A percentile compares a stretch with the other conserved stretches of the same genome.
phyloP scores from a whole-genome alignment of 2,797 vertebrate species.

The Lepus oiostolus region DNA sequence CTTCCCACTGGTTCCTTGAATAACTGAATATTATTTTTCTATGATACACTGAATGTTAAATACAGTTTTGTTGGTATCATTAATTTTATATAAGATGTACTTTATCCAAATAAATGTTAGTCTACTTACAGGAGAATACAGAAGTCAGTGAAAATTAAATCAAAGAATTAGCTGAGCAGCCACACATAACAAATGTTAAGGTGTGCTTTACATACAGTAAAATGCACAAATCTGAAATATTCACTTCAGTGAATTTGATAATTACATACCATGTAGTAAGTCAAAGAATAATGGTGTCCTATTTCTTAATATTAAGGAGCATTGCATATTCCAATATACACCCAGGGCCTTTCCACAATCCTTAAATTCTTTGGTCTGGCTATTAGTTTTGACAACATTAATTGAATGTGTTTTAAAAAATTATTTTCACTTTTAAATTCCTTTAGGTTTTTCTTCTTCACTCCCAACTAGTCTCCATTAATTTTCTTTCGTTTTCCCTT shows the following conservation, averaged over 20 bases:
- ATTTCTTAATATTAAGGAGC: neutral
- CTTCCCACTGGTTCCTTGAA: neutral
- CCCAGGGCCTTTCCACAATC: neutral
- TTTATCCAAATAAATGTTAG: neutral
- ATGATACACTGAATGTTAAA: neutral
- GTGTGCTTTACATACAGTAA: neutral
- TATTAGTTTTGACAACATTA: neutral
- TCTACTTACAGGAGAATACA: neutral
- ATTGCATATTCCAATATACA: neutral
- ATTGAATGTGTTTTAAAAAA: neutral
- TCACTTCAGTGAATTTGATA: neutral
- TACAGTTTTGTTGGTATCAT: neutral
- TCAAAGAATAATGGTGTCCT: neutral
- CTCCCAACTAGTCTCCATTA: neutral
- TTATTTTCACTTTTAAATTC: neutral
- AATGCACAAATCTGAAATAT: neutral
- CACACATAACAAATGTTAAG: neutral
- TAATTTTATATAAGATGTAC: neutral
- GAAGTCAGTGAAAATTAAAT: neutral
- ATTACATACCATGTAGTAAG: neutral
- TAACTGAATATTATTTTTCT: neutral
- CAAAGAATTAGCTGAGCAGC: neutral
- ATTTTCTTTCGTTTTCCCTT: neutral
- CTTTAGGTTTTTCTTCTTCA: neutral
- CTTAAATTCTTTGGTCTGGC: neutral